Conservation (phyloP, 2,888 invertebrate genomes). For the Apamea anceps region DNA sequence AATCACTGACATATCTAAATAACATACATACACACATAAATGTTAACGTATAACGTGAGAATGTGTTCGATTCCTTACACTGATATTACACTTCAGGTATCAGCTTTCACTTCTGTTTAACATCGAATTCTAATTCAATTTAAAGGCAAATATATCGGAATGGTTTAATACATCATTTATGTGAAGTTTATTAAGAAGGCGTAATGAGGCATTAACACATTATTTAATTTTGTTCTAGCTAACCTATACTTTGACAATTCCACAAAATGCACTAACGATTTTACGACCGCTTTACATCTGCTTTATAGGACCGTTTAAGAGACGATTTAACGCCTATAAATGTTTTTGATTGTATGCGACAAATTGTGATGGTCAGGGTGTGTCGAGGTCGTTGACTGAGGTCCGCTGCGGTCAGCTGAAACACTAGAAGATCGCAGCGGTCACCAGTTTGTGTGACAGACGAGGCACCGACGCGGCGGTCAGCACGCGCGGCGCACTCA, state of each 20-base stretch:
- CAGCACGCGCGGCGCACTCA: constrained; percentile 62
- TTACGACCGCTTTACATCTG: constrained; percentile 81
- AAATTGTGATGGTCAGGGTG: constrained; percentile 81
- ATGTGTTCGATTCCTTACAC: constrained; percentile 51
- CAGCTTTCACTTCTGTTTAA: constrained; percentile 41
- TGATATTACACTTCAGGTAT: constrained; percentile 50
- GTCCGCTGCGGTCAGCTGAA: constrained; percentile 84
- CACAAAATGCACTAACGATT: constrained; percentile 79
- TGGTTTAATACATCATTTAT: constrained; percentile 22
- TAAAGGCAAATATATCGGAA: constrained; percentile 26
- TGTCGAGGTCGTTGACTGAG: constrained; percentile 83
- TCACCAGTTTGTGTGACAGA: constrained; percentile 74
- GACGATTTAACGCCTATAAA: constrained; percentile 85
- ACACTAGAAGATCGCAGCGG: constrained; percentile 83
- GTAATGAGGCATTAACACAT: constrained; percentile 48
- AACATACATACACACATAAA: constrained; percentile 56
- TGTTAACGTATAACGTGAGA: constrained; percentile 64
- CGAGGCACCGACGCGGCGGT: constrained; percentile 30
- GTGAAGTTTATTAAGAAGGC: constrained; percentile 37
- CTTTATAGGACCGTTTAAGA: constrained; percentile 82
- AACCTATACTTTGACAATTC: constrained; percentile 73
- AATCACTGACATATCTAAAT: constrained; percentile 68
- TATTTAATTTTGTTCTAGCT: constrained; percentile 57
- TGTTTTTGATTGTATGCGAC: constrained; percentile 81
- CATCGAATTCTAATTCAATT: constrained; percentile 38